Conservation (phyloP, 2,113 vertebrate genomes). For the Casuarius casuarius region DNA sequence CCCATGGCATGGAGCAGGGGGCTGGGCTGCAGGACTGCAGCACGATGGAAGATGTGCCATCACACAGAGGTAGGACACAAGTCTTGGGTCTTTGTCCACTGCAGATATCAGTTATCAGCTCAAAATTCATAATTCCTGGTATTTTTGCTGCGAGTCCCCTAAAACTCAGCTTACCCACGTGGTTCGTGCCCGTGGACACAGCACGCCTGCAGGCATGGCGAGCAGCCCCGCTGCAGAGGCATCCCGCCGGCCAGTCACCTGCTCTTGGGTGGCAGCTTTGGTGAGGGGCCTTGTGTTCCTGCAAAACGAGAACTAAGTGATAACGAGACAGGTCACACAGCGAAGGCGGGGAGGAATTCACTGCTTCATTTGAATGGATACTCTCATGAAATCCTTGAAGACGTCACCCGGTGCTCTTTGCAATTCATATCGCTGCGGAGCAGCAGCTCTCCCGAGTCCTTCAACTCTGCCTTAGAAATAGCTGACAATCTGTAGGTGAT, state of each 20-base stretch:
- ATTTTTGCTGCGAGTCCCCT: not conserved
- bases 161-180: not conserved
- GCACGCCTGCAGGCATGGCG: rapidly evolving
- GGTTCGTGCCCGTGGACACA: not conserved
- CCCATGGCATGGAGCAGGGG: not conserved
- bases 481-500: not conserved
- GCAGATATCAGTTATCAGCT: not conserved
- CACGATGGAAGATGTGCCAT: not conserved
- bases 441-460: not conserved
- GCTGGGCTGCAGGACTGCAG: not conserved
- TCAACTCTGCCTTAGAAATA: not conserved
- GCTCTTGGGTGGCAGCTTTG: not conserved
- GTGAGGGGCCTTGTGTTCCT: not conserved
- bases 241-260: not conserved
- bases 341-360: rapidly evolving
- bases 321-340: not conserved
- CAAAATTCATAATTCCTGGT: rapidly evolving
- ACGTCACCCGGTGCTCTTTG: not conserved
- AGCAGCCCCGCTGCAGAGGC: not conserved
- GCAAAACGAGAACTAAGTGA: not conserved
- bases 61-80: not conserved
- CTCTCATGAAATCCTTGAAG: not conserved
- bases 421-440: not conserved
- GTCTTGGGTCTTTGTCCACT: not conserved
- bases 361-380: not conserved